phyloP scores from a whole-genome alignment of 53 echinoderm and acorn worm genomes.

The Pentamera pediparva region DNA sequence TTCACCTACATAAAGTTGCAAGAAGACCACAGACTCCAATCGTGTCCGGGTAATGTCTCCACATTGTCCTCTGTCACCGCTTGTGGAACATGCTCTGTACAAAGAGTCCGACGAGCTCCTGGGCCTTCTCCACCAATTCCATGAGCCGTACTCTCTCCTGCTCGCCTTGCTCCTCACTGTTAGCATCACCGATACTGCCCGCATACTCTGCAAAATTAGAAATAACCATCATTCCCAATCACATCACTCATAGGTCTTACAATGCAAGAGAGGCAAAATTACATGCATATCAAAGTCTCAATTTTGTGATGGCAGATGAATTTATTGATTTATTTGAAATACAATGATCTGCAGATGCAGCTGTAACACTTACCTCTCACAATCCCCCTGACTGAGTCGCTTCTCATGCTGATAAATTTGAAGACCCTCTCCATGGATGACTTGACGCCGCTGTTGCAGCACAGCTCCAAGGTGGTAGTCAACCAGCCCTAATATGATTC shows the following conservation, averaged over 20 bases:
- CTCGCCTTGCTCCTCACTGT: conserved; percentile 85
- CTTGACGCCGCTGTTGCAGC: conserved; percentile 68
- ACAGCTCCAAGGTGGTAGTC: conserved; percentile 83
- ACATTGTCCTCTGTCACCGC: no score
- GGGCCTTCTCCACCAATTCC: conserved; percentile 31
- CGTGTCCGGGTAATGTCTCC: no score
- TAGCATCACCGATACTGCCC: conserved; percentile 61
- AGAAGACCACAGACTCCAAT: no score
- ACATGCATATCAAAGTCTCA: no score
- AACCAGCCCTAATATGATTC: no score
- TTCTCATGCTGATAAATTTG: conserved; percentile 86
- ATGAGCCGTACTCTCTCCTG: conserved; percentile 45
- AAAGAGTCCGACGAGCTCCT: conserved; percentile 23
- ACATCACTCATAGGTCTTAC: no score
- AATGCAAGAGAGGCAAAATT: no score
- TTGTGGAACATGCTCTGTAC: conserved; percentile 32
- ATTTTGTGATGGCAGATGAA: no score
- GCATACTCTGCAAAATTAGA: conserved; percentile 73
- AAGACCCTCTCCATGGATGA: conserved; percentile 79
- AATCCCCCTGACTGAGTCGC: conserved; percentile 82
- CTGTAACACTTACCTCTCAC: conserved; percentile 87
- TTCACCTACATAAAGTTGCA: no score
- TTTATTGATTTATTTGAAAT: no score
- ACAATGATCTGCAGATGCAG: no score
- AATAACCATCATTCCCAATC: no score